Evolutionary conservation across 2,888 invertebrate species (phyloP).

Genomic region (Muschampia plurimacula): DNA sequence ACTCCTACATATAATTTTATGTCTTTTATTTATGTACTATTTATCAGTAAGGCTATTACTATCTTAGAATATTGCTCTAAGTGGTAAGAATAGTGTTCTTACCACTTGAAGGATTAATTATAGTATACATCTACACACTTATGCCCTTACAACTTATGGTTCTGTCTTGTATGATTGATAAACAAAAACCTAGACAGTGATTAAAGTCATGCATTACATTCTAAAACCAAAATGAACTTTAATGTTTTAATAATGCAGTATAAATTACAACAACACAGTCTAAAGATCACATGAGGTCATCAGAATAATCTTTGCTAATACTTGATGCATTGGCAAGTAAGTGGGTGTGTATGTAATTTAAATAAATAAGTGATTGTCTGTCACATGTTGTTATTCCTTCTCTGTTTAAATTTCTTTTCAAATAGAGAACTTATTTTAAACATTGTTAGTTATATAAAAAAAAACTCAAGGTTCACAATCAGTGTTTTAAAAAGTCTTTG

Average conservation of each 20-base stretch:
- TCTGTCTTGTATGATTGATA: neutral
- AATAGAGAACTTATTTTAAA: no score
- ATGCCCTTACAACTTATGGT: neutral
- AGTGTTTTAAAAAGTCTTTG: no score
- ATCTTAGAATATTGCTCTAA: neutral
- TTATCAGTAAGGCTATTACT: no score
- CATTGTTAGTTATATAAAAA: no score
- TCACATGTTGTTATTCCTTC: neutral
- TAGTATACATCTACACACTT: no score
- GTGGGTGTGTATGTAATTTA: constrained; percentile 22
- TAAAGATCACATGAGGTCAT: constrained; percentile 38
- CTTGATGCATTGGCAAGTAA: constrained; percentile 29
- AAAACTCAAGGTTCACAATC: no score
- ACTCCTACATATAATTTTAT: no score
- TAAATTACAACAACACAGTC: constrained; percentile 16
- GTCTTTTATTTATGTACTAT: no score
- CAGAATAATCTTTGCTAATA: constrained; percentile 33
- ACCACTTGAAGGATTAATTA: no score
- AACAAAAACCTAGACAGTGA: neutral
- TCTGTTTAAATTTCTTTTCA: no score
- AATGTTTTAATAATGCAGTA: neutral
- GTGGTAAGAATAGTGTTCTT: neutral
- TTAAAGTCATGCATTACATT: neutral
- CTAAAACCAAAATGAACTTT: constrained; percentile 10
- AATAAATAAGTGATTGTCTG: constrained; percentile 13